Evolutionary conservation across 2,888 invertebrate genomes (phyloP).

Genomic region (Ochropleura plecta): DNA sequence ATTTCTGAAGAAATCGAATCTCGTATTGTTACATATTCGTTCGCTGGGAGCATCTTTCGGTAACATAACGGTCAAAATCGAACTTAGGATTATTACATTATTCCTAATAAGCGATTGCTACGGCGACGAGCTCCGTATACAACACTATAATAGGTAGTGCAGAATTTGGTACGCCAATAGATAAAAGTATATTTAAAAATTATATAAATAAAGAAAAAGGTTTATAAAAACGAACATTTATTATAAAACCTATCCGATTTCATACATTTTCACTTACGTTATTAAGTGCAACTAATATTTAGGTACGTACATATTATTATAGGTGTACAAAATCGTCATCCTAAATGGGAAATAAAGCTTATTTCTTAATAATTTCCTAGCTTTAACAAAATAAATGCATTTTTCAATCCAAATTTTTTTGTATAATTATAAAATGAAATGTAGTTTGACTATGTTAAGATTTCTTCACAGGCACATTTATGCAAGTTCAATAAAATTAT

Average conservation of each 20-base stretch:
- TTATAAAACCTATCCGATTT: conserved; percentile 66
- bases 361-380: conserved; percentile 35
- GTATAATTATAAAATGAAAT: conserved; percentile 17
- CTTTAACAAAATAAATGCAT: conserved; percentile 61
- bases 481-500: conserved; percentile 14
- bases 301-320: conserved; percentile 38
- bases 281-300: conserved; percentile 61
- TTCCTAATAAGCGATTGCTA: neutral
- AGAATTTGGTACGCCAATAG: neutral
- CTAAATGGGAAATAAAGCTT: conserved; percentile 21
- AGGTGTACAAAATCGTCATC: conserved; percentile 52
- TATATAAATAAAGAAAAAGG: neutral
- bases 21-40: neutral
- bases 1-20: neutral
- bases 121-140: neutral
- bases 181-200: neutral
- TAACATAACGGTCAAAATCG: neutral
- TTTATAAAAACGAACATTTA: conserved; percentile 69
- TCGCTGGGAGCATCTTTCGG: neutral
- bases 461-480: conserved; percentile 38
- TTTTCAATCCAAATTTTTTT: conserved; percentile 37
- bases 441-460: conserved; percentile 24
- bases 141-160: neutral
- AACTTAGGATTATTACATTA: neutral
- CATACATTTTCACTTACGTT: conserved; percentile 60